phyloP scores from a whole-genome alignment of 2,797 vertebrate genomes.

The Pachyuromys duprasi region DNA sequence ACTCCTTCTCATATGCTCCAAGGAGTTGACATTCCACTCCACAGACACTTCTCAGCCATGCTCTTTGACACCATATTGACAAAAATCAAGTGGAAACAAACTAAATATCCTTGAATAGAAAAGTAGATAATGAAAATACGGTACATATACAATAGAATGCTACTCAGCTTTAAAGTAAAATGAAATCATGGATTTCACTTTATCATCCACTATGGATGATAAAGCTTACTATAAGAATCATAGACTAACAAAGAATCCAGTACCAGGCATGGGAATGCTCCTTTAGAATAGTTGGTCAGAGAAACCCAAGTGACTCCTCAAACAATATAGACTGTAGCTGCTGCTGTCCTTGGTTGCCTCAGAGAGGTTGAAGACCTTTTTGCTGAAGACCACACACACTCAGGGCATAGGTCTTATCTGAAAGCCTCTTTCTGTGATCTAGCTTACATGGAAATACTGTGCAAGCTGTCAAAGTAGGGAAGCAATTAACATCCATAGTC shows the following conservation, averaged over 20 bases:
- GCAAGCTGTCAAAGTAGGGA: not conserved
- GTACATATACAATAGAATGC: not conserved
- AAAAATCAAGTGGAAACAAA: not conserved
- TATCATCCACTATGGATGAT: not conserved
- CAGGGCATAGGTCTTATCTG: not conserved
- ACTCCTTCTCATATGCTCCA: not conserved
- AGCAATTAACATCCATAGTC: not conserved
- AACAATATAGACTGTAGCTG: not conserved
- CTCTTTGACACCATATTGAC: not conserved
- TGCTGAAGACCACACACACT: not conserved
- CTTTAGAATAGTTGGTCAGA: not conserved
- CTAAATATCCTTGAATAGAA: not conserved
- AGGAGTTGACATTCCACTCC: not conserved
- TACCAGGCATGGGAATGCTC: not conserved
- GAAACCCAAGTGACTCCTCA: not conserved
- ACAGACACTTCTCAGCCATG: not conserved
- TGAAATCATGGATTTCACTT: too few relatives aligned
- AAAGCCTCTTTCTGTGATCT: not conserved
- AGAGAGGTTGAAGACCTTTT: not conserved
- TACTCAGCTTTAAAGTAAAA: not conserved
- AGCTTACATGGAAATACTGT: not conserved
- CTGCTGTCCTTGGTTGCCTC: not conserved
- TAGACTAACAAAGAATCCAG: not conserved
- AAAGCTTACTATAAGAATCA: not conserved
- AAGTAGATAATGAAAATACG: not conserved